Evolutionary conservation across 2,888 invertebrate species (phyloP).

Genomic region (Ernsta delagoae): DNA sequence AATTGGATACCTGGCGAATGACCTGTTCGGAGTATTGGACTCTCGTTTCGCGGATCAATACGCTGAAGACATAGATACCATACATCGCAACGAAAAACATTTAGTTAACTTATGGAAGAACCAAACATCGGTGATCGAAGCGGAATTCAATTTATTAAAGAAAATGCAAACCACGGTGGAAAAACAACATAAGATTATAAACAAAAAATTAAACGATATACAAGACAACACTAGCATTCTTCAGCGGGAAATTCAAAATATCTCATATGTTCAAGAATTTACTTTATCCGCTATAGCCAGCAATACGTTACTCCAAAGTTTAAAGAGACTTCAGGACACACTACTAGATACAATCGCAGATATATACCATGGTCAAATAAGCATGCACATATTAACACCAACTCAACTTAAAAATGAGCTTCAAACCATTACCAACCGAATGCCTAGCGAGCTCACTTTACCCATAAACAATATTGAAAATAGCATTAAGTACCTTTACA

Average conservation of each 20-base stretch:
- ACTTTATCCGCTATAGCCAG: slow-evolving; percentile 16
- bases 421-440: slow-evolving; percentile 16
- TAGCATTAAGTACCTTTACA: slow-evolving; percentile 8
- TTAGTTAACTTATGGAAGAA: slow-evolving; percentile 30
- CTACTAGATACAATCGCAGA: slow-evolving; percentile 10
- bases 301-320: slow-evolving; percentile 7
- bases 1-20: slow-evolving; percentile 31
- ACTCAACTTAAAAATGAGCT: slow-evolving; percentile 28
- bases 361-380: slow-evolving; percentile 14
- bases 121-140: slow-evolving; percentile 36
- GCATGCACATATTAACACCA: slow-evolving; percentile 31
- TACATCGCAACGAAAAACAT: slow-evolving; percentile 33
- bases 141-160: slow-evolving; percentile 32
- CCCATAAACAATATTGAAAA: slow-evolving; percentile 34
- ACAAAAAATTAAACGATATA: slow-evolving; percentile 30
- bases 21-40: slow-evolving; percentile 26
- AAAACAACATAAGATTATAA: slow-evolving; percentile 30
- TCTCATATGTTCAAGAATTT: slow-evolving; percentile 20
- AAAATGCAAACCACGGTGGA: slow-evolving; percentile 27
- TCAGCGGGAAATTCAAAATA: slow-evolving; percentile 20
- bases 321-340: slow-evolving; percentile 16
- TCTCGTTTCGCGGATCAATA: slow-evolving; percentile 30
- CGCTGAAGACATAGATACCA: slow-evolving; percentile 13
- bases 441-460: slow-evolving; percentile 24
- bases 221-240: slow-evolving; percentile 26